phyloP scores from a whole-genome alignment of 1,140 invertebrate genomes.

The Probaryconus sp. region DNA sequence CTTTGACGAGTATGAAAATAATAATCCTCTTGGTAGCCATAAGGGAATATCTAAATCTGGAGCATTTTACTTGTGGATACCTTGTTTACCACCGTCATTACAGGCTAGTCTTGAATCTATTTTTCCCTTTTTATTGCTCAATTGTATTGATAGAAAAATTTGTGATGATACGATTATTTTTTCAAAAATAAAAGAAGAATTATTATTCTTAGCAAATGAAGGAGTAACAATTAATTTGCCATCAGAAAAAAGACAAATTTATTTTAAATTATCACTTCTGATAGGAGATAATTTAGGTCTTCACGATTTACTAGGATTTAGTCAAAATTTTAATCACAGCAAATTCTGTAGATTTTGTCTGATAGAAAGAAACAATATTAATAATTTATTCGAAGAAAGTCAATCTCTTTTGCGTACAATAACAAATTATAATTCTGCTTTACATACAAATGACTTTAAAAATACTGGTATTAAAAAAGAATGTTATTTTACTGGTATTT shows the following conservation, averaged over 20 bases:
- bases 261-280: constrained; percentile 61
- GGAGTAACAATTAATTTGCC: constrained; percentile 53
- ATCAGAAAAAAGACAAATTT: constrained; percentile 37
- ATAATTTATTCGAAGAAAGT: constrained; percentile 46
- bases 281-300: constrained; percentile 69
- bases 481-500: constrained; percentile 6
- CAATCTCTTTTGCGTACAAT: constrained; percentile 34
- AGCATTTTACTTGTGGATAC: no score
- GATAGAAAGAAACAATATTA: constrained; percentile 40
- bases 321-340: constrained; percentile 59
- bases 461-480: neutral
- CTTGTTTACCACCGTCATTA: no score
- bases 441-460: constrained; percentile 3
- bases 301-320: constrained; percentile 65
- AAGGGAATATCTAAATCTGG: no score
- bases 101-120: no score
- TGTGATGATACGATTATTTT: constrained; percentile 59
- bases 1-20: no score
- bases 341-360: constrained; percentile 65
- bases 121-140: constrained; percentile 59
- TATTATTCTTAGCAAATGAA: constrained; percentile 51
- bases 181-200: constrained; percentile 51
- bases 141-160: constrained; percentile 58
- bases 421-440: constrained; percentile 1
- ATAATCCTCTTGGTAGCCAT: no score